Percentiles rank a stretch among this genome's conserved stretches.
phyloP scores from a whole-genome alignment of 2,797 vertebrate genomes.

The Tapirus indicus region DNA sequence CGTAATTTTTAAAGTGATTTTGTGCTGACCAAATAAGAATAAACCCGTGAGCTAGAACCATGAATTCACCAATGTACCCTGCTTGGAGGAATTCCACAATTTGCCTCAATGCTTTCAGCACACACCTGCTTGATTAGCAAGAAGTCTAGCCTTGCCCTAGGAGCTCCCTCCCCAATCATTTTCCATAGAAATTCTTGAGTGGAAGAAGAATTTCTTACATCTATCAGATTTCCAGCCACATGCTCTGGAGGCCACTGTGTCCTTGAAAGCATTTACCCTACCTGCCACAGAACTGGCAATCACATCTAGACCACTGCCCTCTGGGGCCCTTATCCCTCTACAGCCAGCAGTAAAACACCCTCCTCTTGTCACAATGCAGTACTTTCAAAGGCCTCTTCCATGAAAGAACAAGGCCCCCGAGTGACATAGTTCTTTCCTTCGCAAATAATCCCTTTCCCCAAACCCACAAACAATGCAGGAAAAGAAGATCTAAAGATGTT shows the following conservation, averaged over 20 bases:
- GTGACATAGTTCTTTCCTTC: background rate
- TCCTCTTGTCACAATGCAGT: background rate
- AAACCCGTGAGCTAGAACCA: background rate
- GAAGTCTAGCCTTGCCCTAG: background rate
- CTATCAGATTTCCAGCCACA: background rate
- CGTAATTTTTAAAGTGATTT: background rate
- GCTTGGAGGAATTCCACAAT: background rate
- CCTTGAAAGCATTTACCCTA: background rate
- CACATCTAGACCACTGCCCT: background rate
- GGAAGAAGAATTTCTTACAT: background rate
- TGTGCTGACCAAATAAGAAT: background rate
- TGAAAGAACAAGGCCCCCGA: background rate
- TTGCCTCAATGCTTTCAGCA: background rate
- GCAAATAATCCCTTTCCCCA: background rate
- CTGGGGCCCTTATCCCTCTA: background rate
- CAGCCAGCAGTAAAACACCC: background rate
- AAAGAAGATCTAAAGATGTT: background rate
- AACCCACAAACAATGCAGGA: background rate
- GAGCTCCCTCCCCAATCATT: background rate
- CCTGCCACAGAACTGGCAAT: background rate
- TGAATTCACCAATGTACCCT: background rate
- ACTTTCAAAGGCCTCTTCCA: background rate
- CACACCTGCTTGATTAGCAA: background rate
- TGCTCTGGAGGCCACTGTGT: background rate
- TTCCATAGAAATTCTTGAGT: background rate